Percentiles rank a stretch among this genome's conserved stretches.
These are phyloP conservation scores for Tiliqua scincoides DNA, from an alignment of 2,113 vertebrate species.

Conservation along the genomic window DNA sequence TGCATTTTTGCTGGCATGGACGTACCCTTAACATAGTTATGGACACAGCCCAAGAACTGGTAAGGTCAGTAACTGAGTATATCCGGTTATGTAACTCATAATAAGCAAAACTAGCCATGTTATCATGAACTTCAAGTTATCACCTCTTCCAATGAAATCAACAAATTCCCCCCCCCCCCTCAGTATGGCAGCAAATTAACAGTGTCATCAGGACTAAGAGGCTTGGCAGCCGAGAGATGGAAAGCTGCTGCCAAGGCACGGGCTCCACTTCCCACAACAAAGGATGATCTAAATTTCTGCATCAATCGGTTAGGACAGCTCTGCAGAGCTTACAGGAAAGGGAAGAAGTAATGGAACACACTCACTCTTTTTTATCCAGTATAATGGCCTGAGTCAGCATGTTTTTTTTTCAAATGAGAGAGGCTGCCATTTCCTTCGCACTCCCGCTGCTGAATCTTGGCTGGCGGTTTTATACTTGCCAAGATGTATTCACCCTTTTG, in stretches of 20 bases:
- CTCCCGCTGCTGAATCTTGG: not conserved
- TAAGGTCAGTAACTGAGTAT: not conserved
- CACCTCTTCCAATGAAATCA: not conserved
- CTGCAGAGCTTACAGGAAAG: not conserved
- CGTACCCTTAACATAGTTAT: too few relatives aligned
- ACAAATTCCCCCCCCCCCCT: not conserved
- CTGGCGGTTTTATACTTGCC: not conserved
- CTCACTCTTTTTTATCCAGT: not conserved
- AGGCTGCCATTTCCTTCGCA: not conserved
- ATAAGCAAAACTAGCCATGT: not conserved
- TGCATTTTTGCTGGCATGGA: too few relatives aligned
- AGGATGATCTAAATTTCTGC: not conserved
- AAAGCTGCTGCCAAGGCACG: not conserved
- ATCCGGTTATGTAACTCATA: not conserved
- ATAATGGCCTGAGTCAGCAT: not conserved
- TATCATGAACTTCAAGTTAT: not conserved
- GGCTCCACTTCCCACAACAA: not conserved
- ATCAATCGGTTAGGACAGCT: not conserved
- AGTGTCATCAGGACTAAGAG: not conserved
- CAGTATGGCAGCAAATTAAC: not conserved
- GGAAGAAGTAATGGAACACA: not conserved
- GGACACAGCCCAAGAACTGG: not conserved
- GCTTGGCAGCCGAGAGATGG: not conserved
- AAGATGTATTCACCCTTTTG: not conserved
- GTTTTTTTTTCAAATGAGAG: not conserved